Evolutionary conservation across 2,797 vertebrate genomes (phyloP).

Genomic region (Enteromius argenteus): DNA sequence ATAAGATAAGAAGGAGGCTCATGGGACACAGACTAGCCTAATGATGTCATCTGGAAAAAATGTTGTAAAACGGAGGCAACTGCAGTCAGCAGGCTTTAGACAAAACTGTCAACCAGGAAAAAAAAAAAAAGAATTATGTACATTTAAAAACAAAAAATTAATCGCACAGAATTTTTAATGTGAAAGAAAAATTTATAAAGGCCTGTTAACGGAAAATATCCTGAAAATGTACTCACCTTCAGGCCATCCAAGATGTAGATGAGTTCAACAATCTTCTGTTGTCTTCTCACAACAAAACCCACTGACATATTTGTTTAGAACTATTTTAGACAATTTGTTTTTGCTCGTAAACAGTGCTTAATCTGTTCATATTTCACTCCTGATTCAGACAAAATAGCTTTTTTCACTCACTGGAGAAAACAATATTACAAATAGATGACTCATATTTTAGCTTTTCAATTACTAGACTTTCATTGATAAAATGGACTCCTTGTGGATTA

Average conservation of each 20-base stretch:
- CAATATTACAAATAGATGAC: not conserved
- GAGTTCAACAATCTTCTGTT: not conserved
- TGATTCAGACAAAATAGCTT: not conserved
- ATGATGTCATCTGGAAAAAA: constrained; percentile 14
- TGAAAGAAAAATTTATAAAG: constrained; percentile 2
- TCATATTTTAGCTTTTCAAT: not conserved
- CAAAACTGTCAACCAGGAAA: not conserved
- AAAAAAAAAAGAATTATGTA: not conserved
- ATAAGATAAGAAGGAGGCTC: constrained; percentile 7
- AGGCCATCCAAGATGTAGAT: not conserved
- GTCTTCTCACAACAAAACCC: not conserved
- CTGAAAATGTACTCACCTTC: not conserved
- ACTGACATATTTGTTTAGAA: not conserved
- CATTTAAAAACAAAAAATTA: not conserved
- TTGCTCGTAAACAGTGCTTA: not conserved
- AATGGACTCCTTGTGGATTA: not conserved
- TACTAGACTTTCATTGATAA: not conserved
- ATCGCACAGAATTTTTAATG: not conserved
- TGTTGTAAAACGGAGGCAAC: not conserved
- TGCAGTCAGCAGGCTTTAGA: not conserved
- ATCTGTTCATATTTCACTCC: not conserved
- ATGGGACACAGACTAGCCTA: not conserved
- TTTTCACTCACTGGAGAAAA: not conserved
- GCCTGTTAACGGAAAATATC: not conserved
- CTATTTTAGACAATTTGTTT: not conserved